phyloP scores from a whole-genome alignment of 2,888 invertebrate species.

The Acleris holmiana region DNA sequence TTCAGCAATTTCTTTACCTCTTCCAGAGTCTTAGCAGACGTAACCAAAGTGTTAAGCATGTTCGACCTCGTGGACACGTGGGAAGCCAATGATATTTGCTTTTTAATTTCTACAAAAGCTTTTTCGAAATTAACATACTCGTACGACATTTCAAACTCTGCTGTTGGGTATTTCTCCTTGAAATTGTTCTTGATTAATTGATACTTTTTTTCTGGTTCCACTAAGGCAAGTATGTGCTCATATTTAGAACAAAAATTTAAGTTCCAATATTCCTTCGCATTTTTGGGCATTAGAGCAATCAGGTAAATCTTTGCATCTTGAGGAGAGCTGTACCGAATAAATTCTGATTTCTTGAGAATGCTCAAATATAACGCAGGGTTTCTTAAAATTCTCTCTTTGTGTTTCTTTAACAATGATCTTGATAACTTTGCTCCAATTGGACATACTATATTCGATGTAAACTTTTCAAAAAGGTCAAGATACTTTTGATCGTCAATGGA shows the following conservation, averaged over 20 bases:
- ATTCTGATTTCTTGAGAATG: conserved; percentile 12
- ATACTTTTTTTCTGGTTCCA: conserved; percentile 52
- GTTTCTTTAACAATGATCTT: conserved; percentile 18
- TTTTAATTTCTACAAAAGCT: conserved; percentile 56
- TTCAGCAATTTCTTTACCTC: conserved; percentile 54
- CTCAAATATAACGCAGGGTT: conserved; percentile 12
- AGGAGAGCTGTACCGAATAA: conserved; percentile 47
- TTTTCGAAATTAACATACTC: conserved; percentile 57
- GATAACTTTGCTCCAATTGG: conserved; percentile 9
- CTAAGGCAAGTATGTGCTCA: conserved; percentile 51
- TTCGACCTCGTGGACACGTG: conserved; percentile 48
- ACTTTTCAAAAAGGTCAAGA: conserved; percentile 57
- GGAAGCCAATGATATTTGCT: conserved; percentile 47
- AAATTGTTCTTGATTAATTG: conserved; percentile 55
- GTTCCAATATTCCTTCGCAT: conserved; percentile 51
- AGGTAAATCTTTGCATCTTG: conserved; percentile 56
- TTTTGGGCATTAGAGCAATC: conserved; percentile 48
- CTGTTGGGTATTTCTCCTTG: conserved; percentile 49
- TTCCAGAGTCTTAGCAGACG: conserved; percentile 51
- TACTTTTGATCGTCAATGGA: conserved; percentile 51
- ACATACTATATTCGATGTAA: conserved; percentile 9
- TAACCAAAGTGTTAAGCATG: conserved; percentile 51
- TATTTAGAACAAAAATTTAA: conserved; percentile 46
- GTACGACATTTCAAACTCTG: conserved; percentile 59
- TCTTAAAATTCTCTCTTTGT: conserved; percentile 19